Percentiles rank a stretch among this genome's conserved stretches.
Evolutionary conservation across 2,888 invertebrate species (phyloP).

Genomic region (Hemithea aestivaria): DNA sequence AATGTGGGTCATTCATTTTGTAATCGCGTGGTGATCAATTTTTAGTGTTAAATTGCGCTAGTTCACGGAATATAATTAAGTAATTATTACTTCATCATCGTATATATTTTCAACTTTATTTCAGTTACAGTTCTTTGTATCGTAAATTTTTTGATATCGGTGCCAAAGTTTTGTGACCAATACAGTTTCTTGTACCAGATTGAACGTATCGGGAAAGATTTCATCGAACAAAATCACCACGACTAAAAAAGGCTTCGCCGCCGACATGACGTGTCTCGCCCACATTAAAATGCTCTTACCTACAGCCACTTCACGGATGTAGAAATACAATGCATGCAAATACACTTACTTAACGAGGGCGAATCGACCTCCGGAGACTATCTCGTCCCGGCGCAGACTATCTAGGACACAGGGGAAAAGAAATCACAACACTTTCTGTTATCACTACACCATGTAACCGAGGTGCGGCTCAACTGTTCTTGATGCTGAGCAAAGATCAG

Average conservation of each 20-base stretch:
- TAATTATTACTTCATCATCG: neutral
- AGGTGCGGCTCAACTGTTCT: slow-evolving; percentile 66
- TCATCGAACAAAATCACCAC: slow-evolving; percentile 20
- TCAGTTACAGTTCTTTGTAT: no score
- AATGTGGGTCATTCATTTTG: slow-evolving; percentile 9
- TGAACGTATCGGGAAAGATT: no score
- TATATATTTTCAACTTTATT: neutral
- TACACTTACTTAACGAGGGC: slow-evolving; percentile 66
- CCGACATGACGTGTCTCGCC: slow-evolving; percentile 72
- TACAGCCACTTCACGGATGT: slow-evolving; percentile 49
- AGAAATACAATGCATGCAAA: slow-evolving; percentile 59
- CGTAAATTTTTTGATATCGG: no score
- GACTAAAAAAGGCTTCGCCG: slow-evolving; percentile 47
- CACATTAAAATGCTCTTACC: slow-evolving; percentile 39
- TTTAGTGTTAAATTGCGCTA: neutral
- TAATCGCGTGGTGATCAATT: slow-evolving; percentile 6
- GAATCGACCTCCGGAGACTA: slow-evolving; percentile 57
- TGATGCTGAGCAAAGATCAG: slow-evolving; percentile 62
- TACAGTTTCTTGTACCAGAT: no score
- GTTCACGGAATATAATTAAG: neutral
- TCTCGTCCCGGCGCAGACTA: slow-evolving; percentile 57
- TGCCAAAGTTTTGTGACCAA: no score
- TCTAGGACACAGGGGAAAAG: slow-evolving; percentile 66
- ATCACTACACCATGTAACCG: slow-evolving; percentile 55
- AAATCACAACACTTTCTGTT: slow-evolving; percentile 68